Evolutionary conservation across 2,113 vertebrate genomes (phyloP), one percentile per base, ranked within the genome.

Genomic region (Nothocercus nigrocapillus): DNA sequence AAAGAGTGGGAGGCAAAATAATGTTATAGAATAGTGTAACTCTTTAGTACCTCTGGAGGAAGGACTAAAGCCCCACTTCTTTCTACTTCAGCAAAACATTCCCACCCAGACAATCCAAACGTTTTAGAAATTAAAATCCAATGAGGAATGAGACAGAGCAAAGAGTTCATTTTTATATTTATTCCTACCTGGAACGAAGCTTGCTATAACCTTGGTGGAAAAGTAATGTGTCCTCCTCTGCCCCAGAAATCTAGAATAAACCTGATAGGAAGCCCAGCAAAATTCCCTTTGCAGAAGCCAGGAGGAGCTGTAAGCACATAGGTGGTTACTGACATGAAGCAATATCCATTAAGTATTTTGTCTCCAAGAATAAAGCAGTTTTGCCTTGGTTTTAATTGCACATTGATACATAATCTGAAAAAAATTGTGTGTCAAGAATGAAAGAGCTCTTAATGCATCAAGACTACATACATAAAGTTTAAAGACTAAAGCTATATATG

Each of bases 261-360:
- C 2, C 28, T 53, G 70, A 6, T 4, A 69, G 40, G 4, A 82
- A 78, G 19, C 9, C 54, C 54, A 88, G 63, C 59, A 88, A 87
- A 89, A 85, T 89, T 77, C 94, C 78, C 16, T 82, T 78, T 79
- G 11, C 66, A 68, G 95, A 96, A 96, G 95, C 79, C 95, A 97
- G 93, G 93, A 93, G 93, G 95, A 96, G 95, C 93, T 93, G 8
- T n/a, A 91, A 86, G 73, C 93, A 95, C 85, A 44, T 1, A 63
- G 85, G 82, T 78, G 24, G 45, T 32, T 61, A n/a, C 0, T 62
- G 80, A 61, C 47, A 75, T 88, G 38, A 18, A 83, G 32, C 25
- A 83, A 34, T 5, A 49, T 2, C 17, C 9, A 20, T 67, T 32
- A 44, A 90, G 83, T 45, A 77, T 5, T 27, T 58, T 15, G 14